Percentiles rank a stretch among this genome's conserved stretches.
Conservation (phyloP, 2,113 vertebrate species). For the Vulpes vulpes region DNA sequence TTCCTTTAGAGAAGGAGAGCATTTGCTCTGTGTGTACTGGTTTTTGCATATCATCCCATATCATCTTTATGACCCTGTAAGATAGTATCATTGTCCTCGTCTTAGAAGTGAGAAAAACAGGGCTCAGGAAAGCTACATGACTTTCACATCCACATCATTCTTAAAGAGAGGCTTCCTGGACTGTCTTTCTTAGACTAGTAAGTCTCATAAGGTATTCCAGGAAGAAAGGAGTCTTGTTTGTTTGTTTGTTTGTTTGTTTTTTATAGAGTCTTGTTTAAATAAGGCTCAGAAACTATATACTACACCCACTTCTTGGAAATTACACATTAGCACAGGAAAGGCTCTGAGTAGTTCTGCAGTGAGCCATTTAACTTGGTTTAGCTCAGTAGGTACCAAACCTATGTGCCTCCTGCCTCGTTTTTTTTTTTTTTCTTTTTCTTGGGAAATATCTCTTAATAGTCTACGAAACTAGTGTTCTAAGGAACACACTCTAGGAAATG, state of each 20-base stretch:
- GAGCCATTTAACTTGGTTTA: conserved; percentile 39
- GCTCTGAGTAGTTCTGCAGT: not conserved
- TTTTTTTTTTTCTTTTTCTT: not conserved
- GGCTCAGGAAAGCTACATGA: not conserved
- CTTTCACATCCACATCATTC: not conserved
- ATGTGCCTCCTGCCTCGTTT: not conserved
- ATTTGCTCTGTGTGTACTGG: not conserved
- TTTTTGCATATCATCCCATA: not conserved
- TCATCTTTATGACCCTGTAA: not conserved
- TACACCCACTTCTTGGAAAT: conserved; percentile 28
- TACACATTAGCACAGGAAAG: not conserved
- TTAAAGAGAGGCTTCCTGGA: conserved; percentile 25
- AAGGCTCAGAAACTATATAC: not conserved
- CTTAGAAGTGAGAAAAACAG: conserved; percentile 1
- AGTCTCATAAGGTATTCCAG: not conserved
- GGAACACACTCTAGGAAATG: not conserved
- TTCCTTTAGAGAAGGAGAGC: not conserved
- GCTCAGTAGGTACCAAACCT: not conserved
- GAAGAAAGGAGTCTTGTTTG: not conserved
- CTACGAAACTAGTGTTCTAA: not conserved
- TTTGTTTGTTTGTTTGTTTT: no score
- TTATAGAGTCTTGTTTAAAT: not conserved
- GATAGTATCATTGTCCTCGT: not conserved
- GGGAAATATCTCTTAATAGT: conserved; percentile 6
- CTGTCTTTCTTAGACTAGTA: conserved; percentile 9